Evolutionary conservation across 2,797 vertebrate species (phyloP), one percentile per base, ranked within the genome.

Genomic region (Rhinogobio ventralis): DNA sequence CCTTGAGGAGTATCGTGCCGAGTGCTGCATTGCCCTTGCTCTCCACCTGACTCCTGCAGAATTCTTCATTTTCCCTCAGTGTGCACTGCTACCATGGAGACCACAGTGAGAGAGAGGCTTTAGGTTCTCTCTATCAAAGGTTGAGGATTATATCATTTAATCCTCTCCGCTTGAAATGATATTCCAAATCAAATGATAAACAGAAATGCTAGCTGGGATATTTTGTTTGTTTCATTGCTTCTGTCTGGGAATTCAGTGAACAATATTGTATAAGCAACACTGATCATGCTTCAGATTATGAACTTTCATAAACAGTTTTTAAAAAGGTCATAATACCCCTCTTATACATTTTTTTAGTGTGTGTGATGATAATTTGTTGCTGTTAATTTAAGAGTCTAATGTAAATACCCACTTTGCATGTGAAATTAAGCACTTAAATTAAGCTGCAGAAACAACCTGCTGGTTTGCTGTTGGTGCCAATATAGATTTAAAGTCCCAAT

Each of bases 11-110:
- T 46, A 45, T 71, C 5, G 75, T 72, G 90, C 89, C 86, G 82
- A 91, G 91, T 71, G 33, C 25, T 77, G 79, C 77, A 49, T 80
- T 77, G 73, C 86, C 42, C 88, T 82, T 86, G 73, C 72, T 85
- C 19, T 83, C 67, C 91, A 94, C 91, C 93, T 93, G 91, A 89
- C 82, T 89, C 64, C 46, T 84, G 81, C 81, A 79, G 73, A 79
- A 80, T 39, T 64, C 49, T 64, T 60, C 25, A 84, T 42, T 84
- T 42, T 84, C 33, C n/a, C 62, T 69, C 57, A 7, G 60, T 30
- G 9, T 39, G 64, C 23, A 28, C 51, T 3, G 25, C 66, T 60
- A 7, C 66, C 82, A 78, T 60, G 66, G 74, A 77, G 64, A 84
- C 64, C 46, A 49, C 69, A 25, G 81, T 5, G 71, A 19, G 74